Evolutionary conservation across 1,140 invertebrate genomes (phyloP), one percentile per base, ranked within the genome.

Genomic region (Drosophila azteca): DNA sequence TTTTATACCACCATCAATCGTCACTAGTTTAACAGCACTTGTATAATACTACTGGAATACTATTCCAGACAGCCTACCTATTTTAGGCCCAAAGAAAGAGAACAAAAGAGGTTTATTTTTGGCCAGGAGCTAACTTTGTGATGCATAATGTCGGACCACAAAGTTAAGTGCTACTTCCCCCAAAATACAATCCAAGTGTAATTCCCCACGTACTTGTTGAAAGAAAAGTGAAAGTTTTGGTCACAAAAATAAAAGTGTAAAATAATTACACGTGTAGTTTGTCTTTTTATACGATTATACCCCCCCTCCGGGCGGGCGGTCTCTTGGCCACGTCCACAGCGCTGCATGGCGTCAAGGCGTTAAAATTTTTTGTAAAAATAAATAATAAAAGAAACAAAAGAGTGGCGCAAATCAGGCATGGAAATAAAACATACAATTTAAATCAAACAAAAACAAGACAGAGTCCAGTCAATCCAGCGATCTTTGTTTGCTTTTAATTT

Each of bases 201-300:
- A 39, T 45, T 26, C 46, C 11, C 22, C 61, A 65, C 45, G 26
- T 44, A 65, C 60, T 45, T 29, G 60, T 31, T 61, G 9, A n/a
- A 69, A 69, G n/a, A 69, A 69, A 55, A 69, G 66, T 67, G 66
- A 69, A 69, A 69, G 64, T 57, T 57, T 70, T 69, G 52, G 46
- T 59, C 65, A 70, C 65, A 70, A 9, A 58, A 69, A 49, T 46
- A 69, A 59, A 70, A 69, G 26, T 69, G 44, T 29, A 31, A 67
- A 66, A 54, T 50, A 68, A 53, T 67, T 67, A 66, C 62, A 52
- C 44, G 61, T 45, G 35, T 53, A 35, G 35, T 35, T 17, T 26
- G 45, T 29, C 61, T 45, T 44, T 44, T 22, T 65, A 35, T 43
- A 43, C 29, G 17, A 26, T 1, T 31, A 31, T 11, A 35, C 11